phyloP scores from a whole-genome alignment of 2,888 invertebrate species.

The Polyploca ridens region DNA sequence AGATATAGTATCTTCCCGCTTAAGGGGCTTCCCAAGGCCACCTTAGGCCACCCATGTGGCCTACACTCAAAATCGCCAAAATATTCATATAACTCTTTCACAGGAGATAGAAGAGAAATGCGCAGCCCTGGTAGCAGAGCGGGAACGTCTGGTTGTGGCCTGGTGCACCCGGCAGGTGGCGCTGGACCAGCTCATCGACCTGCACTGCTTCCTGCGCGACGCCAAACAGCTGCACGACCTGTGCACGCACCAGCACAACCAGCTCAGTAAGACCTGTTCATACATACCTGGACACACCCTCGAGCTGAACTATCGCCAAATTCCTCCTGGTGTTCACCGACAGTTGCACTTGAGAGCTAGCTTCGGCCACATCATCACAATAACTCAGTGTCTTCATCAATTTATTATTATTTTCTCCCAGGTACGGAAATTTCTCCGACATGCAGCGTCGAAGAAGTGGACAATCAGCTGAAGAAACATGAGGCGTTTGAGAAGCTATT shows the following conservation, averaged over 20 bases:
- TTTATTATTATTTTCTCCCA: slow-evolving; percentile 25
- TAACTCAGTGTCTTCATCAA: too few species aligned
- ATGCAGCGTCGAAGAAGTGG: slow-evolving; percentile 92
- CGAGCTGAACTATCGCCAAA: too few species aligned
- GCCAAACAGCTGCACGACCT: slow-evolving; percentile 96
- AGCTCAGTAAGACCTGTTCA: slow-evolving; percentile 76
- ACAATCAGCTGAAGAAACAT: slow-evolving; percentile 95
- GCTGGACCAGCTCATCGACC: slow-evolving; percentile 95
- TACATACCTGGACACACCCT: too few species aligned
- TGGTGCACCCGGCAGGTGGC: slow-evolving; percentile 96
- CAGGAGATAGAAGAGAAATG: slow-evolving; percentile 92
- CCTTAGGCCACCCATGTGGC: too few species aligned
- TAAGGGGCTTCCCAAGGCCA: too few species aligned
- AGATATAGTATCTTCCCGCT: too few species aligned
- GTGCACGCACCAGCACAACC: slow-evolving; percentile 93
- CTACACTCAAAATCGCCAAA: too few species aligned
- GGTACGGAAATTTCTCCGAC: slow-evolving; percentile 90
- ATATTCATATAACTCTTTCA: too few species aligned
- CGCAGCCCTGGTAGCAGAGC: slow-evolving; percentile 90
- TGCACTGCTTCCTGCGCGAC: slow-evolving; percentile 97
- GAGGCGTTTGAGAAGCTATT: slow-evolving; percentile 97
- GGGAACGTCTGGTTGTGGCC: slow-evolving; percentile 90
- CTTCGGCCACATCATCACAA: too few species aligned
- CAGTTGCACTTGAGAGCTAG: too few species aligned
- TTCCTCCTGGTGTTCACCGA: too few species aligned